Evolutionary conservation across 2,888 invertebrate species (phyloP).

Genomic region (Himalopsyche anomala): DNA sequence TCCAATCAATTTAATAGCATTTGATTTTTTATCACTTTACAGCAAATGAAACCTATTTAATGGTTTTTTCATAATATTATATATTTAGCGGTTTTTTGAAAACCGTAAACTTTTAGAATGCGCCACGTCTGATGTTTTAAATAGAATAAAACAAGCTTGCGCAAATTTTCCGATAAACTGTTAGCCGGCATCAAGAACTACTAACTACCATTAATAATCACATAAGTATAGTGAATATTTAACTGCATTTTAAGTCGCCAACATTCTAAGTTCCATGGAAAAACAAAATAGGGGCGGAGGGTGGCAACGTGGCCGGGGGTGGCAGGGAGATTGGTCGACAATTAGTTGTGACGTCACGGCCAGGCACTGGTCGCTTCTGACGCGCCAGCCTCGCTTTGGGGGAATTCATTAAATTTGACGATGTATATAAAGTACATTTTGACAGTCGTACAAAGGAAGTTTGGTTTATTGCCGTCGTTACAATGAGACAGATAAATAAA

Average conservation of each 20-base stretch:
- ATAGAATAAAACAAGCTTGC: not conserved
- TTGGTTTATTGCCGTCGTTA: slow-evolving; percentile 9
- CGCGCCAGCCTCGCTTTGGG: slow-evolving; percentile 43
- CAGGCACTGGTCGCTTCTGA: slow-evolving; percentile 57
- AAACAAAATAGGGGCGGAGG: slow-evolving; percentile 23
- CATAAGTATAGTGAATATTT: slow-evolving; percentile 40
- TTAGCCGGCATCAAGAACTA: slow-evolving; percentile 6
- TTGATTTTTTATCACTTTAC: no score
- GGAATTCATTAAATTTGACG: slow-evolving; percentile 60
- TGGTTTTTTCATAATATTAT: no score
- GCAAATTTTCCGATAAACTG: slow-evolving; percentile 29
- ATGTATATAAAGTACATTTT: slow-evolving; percentile 49
- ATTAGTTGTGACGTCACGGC: slow-evolving; percentile 62
- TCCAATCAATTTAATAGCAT: no score
- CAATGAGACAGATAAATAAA: slow-evolving; percentile 38
- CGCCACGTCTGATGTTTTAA: not conserved
- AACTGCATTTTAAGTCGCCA: slow-evolving; percentile 42
- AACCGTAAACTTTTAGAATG: no score
- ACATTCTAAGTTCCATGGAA: slow-evolving; percentile 35
- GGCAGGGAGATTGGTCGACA: slow-evolving; percentile 46
- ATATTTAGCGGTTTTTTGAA: no score
- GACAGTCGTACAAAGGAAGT: slow-evolving; percentile 8
- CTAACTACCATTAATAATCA: slow-evolving; percentile 9
- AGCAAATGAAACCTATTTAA: no score
- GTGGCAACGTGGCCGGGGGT: slow-evolving; percentile 28